A percentile compares a stretch with the other conserved stretches of the same genome.
Conservation (phyloP, 2,797 vertebrate species). For the Pseudotriccus pelzelni region DNA sequence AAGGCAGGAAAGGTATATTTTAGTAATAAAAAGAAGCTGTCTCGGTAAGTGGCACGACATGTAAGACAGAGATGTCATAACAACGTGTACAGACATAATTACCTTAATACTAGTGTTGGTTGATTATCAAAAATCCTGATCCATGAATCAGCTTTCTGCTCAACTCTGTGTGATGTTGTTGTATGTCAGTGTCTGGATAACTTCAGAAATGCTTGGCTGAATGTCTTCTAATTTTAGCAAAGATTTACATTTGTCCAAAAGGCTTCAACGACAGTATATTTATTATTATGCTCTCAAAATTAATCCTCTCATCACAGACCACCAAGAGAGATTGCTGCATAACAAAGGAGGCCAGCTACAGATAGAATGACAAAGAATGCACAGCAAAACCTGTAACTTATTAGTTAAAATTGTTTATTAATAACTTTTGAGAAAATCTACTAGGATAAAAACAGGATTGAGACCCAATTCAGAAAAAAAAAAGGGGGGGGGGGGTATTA, state of each 20-base stretch:
- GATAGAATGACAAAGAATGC: not conserved
- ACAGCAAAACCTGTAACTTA: not conserved
- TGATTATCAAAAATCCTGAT: constrained; percentile 12
- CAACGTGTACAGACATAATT: not conserved
- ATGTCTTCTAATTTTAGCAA: constrained; percentile 49
- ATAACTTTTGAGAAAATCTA: not conserved
- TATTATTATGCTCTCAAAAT: not conserved
- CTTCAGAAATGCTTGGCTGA: not conserved
- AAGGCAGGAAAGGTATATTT: constrained; percentile 5
- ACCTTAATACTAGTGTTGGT: not conserved
- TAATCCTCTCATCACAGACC: constrained; percentile 13
- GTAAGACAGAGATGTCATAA: not conserved
- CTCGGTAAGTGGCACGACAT: not conserved
- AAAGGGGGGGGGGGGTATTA: not conserved
- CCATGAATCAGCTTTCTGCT: not conserved
- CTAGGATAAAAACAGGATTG: not conserved
- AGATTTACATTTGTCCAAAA: constrained; percentile 39
- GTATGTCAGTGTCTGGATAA: constrained; percentile 5
- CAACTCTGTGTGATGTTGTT: not conserved
- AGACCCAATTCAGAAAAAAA: not conserved
- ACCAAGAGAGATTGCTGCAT: not conserved
- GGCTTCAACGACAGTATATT: not conserved
- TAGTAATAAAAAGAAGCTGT: not conserved
- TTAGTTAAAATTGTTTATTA: not conserved
- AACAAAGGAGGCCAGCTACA: not conserved